These are phyloP conservation scores for Tribolium freemani DNA, from an alignment of 2,888 invertebrate species.

Conservation along the genomic window DNA sequence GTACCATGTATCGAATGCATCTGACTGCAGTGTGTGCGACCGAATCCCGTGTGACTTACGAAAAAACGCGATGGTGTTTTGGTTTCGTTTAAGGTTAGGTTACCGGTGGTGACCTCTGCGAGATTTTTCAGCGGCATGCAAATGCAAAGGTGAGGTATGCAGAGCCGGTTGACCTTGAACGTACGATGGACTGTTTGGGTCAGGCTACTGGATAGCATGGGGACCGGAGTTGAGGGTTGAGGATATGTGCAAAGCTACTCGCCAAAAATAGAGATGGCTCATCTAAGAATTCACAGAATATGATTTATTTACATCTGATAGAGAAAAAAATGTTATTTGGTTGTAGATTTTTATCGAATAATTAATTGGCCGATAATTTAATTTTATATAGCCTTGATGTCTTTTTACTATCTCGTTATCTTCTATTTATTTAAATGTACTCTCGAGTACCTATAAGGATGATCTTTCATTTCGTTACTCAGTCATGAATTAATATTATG, in stretches of 20 bases:
- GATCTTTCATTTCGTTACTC: too few species aligned
- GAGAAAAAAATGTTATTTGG: background rate
- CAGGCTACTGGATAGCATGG: constrained; percentile 1
- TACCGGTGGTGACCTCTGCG: constrained; percentile 17
- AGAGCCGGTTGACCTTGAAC: constrained; percentile 43
- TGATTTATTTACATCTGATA: background rate
- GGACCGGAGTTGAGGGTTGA: background rate
- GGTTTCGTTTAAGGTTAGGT: constrained; percentile 39
- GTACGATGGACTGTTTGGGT: constrained; percentile 20
- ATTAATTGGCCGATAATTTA: background rate
- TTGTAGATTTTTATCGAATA: background rate
- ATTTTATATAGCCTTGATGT: background rate
- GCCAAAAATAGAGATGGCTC: background rate
- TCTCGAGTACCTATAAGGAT: too few species aligned
- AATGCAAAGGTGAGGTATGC: constrained; percentile 32
- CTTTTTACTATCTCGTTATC: background rate
- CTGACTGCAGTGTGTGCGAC: constrained; percentile 45
- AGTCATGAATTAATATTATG: too few species aligned
- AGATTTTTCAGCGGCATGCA: constrained; percentile 3
- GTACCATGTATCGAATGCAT: constrained; percentile 54
- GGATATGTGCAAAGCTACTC: background rate
- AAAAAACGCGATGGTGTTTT: constrained; percentile 43
- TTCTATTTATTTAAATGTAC: too few species aligned
- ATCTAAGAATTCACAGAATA: background rate
- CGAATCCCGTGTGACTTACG: constrained; percentile 46